phyloP scores from a whole-genome alignment of 2,797 vertebrate genomes.

The Phoxinus dragarum region DNA sequence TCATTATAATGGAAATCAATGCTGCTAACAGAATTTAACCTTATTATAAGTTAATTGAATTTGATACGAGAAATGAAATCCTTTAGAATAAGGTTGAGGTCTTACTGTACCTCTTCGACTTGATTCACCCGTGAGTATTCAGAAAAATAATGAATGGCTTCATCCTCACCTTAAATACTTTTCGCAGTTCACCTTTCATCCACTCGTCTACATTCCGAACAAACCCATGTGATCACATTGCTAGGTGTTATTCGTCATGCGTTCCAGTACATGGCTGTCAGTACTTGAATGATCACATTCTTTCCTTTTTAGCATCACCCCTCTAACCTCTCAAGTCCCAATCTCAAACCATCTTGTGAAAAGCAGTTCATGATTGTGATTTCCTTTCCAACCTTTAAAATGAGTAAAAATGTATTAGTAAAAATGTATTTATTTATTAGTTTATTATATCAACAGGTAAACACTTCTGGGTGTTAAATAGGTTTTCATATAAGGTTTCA shows the following conservation, averaged over 20 bases:
- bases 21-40: background rate
- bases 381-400: background rate
- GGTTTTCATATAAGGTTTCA: too few relatives aligned
- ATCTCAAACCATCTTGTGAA: background rate
- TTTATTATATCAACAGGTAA: background rate
- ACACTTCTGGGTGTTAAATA: too few relatives aligned
- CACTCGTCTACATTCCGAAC: too few relatives aligned
- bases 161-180: slow-evolving; percentile 16
- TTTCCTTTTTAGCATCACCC: background rate
- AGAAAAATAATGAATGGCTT: background rate
- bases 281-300: background rate
- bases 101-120: background rate
- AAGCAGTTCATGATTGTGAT: too few relatives aligned
- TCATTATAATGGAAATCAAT: background rate
- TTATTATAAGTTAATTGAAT: background rate
- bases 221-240: background rate
- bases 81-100: background rate
- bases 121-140: too few relatives aligned
- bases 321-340: background rate
- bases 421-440: background rate
- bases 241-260: background rate
- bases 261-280: background rate
- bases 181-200: background rate
- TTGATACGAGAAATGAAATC: background rate
- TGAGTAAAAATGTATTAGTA: background rate